Base-by-base conservation (phyloP, 2,888 invertebrate genomes). In the Hemistola chrysoprasaria region DNA sequence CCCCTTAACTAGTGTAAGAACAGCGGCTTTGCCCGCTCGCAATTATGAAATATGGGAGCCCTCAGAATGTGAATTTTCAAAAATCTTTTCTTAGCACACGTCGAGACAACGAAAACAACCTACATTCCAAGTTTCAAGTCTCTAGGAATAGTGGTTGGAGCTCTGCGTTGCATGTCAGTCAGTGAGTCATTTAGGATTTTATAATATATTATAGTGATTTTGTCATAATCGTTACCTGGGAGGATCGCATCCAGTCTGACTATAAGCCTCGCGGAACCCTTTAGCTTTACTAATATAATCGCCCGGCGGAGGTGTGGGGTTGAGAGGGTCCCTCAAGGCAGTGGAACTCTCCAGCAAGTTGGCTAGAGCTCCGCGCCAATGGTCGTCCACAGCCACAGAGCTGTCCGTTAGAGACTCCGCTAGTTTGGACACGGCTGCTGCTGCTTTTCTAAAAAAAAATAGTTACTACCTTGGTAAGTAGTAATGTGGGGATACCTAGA, bases 181-280 rank as follows among this genome's bases (percentile, higher is more conserved):
- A n/a, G n/a, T n/a, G n/a, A n/a, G n/a, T n/a, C n/a, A n/a, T n/a
- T n/a, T n/a, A n/a, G n/a, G n/a, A n/a, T n/a, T n/a, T n/a, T n/a
- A n/a, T n/a, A n/a, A n/a, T n/a, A n/a, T 7, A 10, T 27, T 0
- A 22, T 25, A 8, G 22, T 6, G 7, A 11, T 16, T 16, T 16
- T 16, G 2, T 3, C 4, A 16, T 16, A 16, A 16, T 16, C 16
- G 28, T 51, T 25, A 91, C 80, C 93, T 88, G 0, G 93, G 92
- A 0, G 93, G 93, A 67, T 92, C 91, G 53, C 94, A 94, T 0
- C 92, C 92, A 0, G 90, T 90, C 58, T 93, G 93, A 57, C 93
- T 93, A 53, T 93, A 92, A 0, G 93, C 93, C 37, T 92, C 91
- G 24, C 91, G 79, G 58, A 92, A 93, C 0, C 91, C 93, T 0